A percentile compares a stretch with the other conserved stretches of the same genome.
Conservation (phyloP, 2,888 invertebrate genomes). For the Drosophila pseudotalamancana region DNA sequence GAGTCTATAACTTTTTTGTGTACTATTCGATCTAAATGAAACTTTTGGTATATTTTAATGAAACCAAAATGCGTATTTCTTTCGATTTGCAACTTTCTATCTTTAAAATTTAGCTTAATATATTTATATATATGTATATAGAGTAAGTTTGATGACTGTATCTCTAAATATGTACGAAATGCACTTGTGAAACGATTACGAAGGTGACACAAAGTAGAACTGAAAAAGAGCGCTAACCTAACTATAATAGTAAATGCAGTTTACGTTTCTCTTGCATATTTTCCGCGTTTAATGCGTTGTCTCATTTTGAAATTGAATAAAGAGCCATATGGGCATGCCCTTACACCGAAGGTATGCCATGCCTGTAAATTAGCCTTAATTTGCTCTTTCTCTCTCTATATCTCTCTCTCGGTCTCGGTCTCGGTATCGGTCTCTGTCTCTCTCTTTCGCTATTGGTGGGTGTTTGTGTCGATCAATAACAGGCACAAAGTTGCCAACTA, state of each 20-base stretch:
- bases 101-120: too few relatives aligned
- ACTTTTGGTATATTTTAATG: too few relatives aligned
- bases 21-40: too few relatives aligned
- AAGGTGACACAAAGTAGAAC: not conserved
- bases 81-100: too few relatives aligned
- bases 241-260: constrained; percentile 8
- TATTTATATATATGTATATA: too few relatives aligned
- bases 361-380: constrained; percentile 28
- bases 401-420: not conserved
- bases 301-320: constrained; percentile 63
- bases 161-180: too few relatives aligned
- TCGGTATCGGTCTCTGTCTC: constrained; percentile 14
- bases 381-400: not conserved
- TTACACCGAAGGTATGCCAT: constrained; percentile 46
- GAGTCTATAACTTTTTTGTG: too few relatives aligned
- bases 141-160: too few relatives aligned
- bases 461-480: constrained; percentile 66
- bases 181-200: constrained; percentile 8
- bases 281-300: not conserved
- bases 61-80: too few relatives aligned
- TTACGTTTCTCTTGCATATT: constrained; percentile 2
- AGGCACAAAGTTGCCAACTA: constrained; percentile 69
- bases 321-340: constrained; percentile 75
- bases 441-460: constrained; percentile 14
- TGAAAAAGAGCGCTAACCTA: too few relatives aligned